These are phyloP conservation scores for Eulemur coronatus DNA, from an alignment of 2,797 vertebrate species.

Conservation along the genomic window DNA sequence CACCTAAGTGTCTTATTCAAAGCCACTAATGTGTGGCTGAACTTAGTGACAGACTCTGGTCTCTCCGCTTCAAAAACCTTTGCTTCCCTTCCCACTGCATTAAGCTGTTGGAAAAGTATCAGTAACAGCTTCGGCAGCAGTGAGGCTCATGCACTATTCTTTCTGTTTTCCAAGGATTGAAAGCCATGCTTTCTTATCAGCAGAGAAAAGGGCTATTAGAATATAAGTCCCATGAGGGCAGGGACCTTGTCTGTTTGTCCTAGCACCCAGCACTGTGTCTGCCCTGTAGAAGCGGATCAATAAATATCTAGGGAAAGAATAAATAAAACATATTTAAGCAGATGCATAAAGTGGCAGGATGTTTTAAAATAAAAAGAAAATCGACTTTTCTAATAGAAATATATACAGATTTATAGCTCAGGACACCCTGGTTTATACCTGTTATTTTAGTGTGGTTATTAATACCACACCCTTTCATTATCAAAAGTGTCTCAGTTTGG, in stretches of 20 bases:
- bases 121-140: not conserved
- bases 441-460: not conserved
- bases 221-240: not conserved
- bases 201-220: not conserved
- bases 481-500: not conserved
- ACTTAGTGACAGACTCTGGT: not conserved
- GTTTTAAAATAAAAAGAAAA: not conserved
- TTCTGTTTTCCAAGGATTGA: not conserved
- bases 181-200: not conserved
- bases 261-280: not conserved
- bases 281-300: not conserved
- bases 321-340: not conserved
- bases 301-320: not conserved
- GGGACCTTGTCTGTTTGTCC: not conserved
- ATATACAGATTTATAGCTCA: not conserved
- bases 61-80: not conserved
- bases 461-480: not conserved
- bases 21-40: not conserved
- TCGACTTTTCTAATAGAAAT: not conserved
- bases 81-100: not conserved
- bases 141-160: not conserved
- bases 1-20: not conserved
- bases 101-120: not conserved
- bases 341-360: not conserved
- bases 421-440: not conserved